Evolutionary conservation across 35 echinoderm and acorn worm genomes (phyloP).

Genomic region (Patiria miniata): DNA sequence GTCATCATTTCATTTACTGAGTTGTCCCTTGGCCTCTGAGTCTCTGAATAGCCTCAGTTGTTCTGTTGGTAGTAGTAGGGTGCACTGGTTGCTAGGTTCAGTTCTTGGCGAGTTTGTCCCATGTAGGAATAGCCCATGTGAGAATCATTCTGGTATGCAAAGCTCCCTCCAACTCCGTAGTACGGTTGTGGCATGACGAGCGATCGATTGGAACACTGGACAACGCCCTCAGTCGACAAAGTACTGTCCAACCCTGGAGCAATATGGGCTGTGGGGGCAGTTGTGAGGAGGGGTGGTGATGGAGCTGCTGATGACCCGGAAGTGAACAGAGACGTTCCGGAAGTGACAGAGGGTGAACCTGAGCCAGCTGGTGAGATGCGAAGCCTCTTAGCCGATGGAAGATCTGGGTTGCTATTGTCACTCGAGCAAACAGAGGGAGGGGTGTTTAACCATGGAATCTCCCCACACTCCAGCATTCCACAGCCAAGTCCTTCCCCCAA

Average conservation of each 20-base stretch:
- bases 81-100: neutral
- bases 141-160: neutral
- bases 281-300: neutral
- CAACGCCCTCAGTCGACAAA: no score
- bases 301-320: neutral
- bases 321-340: neutral
- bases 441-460: slow-evolving; percentile 19
- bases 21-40: no score
- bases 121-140: slow-evolving; percentile 5
- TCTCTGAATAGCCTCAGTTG: neutral
- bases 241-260: no score
- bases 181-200: neutral
- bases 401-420: neutral
- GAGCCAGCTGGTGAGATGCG: slow-evolving; percentile 4
- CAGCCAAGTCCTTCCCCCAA: neutral
- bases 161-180: neutral
- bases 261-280: no score
- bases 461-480: neutral
- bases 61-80: slow-evolving; percentile 4
- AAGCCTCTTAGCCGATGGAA: neutral
- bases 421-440: slow-evolving; percentile 3
- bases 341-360: slow-evolving; percentile 4
- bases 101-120: neutral
- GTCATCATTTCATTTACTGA: no score
- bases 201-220: neutral